phyloP scores from a whole-genome alignment of 1,140 invertebrate species.

The Camponotus floridanus region DNA sequence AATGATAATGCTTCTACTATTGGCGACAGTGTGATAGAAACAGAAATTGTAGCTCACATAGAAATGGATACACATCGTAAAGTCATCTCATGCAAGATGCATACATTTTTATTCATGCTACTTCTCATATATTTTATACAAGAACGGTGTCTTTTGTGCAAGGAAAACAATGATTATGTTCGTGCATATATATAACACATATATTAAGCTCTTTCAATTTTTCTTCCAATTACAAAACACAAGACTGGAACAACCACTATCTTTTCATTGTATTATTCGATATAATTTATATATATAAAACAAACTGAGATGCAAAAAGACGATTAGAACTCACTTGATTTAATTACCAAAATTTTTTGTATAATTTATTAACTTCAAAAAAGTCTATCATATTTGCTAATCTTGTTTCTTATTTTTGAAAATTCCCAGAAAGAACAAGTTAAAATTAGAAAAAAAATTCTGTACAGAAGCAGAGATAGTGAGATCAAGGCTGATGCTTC shows the following conservation, averaged over 20 bases:
- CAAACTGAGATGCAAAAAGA: background rate
- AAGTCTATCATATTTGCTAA: background rate
- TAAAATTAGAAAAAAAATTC: background rate
- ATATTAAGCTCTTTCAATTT: conserved; percentile 3
- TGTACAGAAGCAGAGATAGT: background rate
- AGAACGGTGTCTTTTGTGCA: background rate
- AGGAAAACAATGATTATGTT: conserved; percentile 15
- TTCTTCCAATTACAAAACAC: background rate
- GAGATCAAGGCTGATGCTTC: background rate
- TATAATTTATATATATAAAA: background rate
- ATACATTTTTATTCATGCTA: conserved; percentile 43
- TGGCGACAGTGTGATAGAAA: conserved; percentile 21
- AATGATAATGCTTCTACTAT: conserved; percentile 28
- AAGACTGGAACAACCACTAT: background rate
- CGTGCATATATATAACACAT: conserved; percentile 14
- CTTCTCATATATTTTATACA: background rate
- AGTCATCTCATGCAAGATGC: conserved; percentile 40
- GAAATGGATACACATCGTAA: background rate
- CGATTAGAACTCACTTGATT: background rate
- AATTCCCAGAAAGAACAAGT: background rate
- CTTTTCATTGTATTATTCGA: background rate
- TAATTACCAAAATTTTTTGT: background rate
- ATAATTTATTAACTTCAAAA: background rate
- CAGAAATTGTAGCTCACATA: conserved; percentile 25
- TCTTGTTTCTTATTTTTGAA: background rate